A percentile compares a stretch with the other conserved stretches of the same genome.
Conservation (phyloP, 1,140 invertebrate species). For the Drosophila neocordata region DNA sequence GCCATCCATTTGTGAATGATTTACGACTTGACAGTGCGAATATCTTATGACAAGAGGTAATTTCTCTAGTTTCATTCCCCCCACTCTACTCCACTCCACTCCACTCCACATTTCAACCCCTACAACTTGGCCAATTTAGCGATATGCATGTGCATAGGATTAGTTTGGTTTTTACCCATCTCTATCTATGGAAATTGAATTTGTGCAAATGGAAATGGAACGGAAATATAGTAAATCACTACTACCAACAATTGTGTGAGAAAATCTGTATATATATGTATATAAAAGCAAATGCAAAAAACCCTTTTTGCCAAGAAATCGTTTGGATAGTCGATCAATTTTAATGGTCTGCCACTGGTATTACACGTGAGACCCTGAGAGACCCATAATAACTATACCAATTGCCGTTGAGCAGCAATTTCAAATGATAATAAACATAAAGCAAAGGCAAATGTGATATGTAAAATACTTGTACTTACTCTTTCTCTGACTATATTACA, state of each 20-base stretch:
- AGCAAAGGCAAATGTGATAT: constrained; percentile 8
- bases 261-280: too few species aligned
- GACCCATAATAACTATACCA: constrained; percentile 26
- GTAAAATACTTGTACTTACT: constrained; percentile 2
- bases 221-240: constrained; percentile 23
- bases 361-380: constrained; percentile 44
- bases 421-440: constrained; percentile 60
- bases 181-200: constrained; percentile 39
- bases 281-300: background rate
- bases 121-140: constrained; percentile 30
- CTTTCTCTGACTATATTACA: constrained; percentile 16
- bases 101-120: too few species aligned
- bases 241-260: background rate
- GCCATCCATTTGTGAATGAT: constrained; percentile 60
- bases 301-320: constrained; percentile 44
- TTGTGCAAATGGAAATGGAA: constrained; percentile 15
- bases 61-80: background rate
- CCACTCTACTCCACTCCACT: background rate
- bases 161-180: background rate
- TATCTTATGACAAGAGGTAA: constrained; percentile 48
- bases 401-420: constrained; percentile 44
- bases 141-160: background rate
- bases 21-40: constrained; percentile 57
- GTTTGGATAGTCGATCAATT: constrained; percentile 65
- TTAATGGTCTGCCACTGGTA: constrained; percentile 63